phyloP scores from a whole-genome alignment of 2,888 invertebrate genomes.

The Prionchulus punctatus region DNA sequence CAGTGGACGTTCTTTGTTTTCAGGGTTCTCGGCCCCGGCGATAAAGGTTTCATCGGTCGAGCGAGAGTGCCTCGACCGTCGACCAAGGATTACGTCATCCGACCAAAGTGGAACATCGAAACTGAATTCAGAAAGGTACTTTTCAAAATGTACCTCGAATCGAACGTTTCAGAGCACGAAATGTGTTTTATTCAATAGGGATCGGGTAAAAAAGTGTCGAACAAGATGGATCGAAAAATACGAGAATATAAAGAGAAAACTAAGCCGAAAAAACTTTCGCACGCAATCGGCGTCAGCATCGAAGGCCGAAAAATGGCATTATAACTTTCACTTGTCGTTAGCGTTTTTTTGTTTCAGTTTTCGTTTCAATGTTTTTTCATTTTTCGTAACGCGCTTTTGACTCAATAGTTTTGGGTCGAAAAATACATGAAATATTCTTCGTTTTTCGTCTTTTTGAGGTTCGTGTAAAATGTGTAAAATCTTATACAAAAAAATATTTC shows the following conservation, averaged over 20 bases:
- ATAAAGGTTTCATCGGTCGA: constrained; percentile 67
- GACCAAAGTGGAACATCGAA: constrained; percentile 72
- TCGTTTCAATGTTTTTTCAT: too few species aligned
- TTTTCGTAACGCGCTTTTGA: too few species aligned
- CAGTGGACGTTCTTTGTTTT: constrained; percentile 13
- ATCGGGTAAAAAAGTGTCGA: too few species aligned
- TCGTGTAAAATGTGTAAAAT: too few species aligned
- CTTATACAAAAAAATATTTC: too few species aligned
- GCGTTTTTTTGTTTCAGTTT: too few species aligned
- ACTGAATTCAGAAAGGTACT: background rate
- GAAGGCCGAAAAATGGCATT: constrained; percentile 23
- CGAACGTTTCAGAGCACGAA: background rate
- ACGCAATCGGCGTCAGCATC: constrained; percentile 23
- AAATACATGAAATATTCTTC: too few species aligned
- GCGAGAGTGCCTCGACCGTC: constrained; percentile 87
- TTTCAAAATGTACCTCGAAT: background rate
- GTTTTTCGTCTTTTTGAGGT: too few species aligned
- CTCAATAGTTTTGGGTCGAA: too few species aligned
- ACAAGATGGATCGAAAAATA: constrained; percentile 8
- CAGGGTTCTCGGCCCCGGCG: constrained; percentile 68
- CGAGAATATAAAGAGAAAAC: constrained; percentile 27
- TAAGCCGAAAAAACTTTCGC: constrained; percentile 18
- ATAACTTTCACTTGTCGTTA: too few species aligned
- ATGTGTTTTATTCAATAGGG: too few species aligned
- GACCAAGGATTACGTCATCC: constrained; percentile 83